These are phyloP conservation scores for Odontocerum albicorne DNA, from an alignment of 2,888 invertebrate species.

Conservation along the genomic window DNA sequence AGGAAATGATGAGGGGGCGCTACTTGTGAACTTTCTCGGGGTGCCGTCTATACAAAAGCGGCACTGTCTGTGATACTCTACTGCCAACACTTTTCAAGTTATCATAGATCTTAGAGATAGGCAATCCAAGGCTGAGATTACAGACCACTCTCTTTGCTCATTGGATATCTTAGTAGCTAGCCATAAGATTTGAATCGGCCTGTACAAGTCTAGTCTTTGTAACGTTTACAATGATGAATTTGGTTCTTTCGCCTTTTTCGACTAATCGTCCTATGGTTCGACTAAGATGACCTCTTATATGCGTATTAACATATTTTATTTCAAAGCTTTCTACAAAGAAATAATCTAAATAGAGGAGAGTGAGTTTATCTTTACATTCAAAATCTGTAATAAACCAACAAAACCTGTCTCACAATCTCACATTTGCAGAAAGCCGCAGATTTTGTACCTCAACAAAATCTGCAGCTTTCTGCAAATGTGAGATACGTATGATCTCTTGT, in stretches of 20 bases:
- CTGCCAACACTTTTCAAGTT: constrained; percentile 85
- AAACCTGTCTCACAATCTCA: too few species aligned
- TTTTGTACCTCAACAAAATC: constrained; percentile 93
- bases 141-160: constrained; percentile 93
- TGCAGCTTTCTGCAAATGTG: constrained; percentile 95
- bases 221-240: constrained; percentile 98
- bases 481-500: constrained; percentile 78
- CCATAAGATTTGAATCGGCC: constrained; percentile 93
- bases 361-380: constrained; percentile 96
- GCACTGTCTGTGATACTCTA: constrained; percentile 78
- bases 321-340: constrained; percentile 97
- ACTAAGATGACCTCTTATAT: constrained; percentile 93
- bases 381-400: too few species aligned
- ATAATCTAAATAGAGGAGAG: constrained; percentile 92
- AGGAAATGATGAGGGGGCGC: too few species aligned
- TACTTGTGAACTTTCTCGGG: too few species aligned
- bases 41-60: too few species aligned
- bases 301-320: constrained; percentile 92
- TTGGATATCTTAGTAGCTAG: constrained; percentile 96
- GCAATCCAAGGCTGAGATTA: constrained; percentile 94
- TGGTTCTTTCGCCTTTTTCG: constrained; percentile 95
- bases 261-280: constrained; percentile 97
- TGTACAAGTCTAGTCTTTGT: constrained; percentile 97
- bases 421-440: constrained; percentile 94
- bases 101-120: constrained; percentile 97